Evolutionary conservation across 2,888 invertebrate genomes (phyloP).

Genomic region (Hemaris fuciformis): DNA sequence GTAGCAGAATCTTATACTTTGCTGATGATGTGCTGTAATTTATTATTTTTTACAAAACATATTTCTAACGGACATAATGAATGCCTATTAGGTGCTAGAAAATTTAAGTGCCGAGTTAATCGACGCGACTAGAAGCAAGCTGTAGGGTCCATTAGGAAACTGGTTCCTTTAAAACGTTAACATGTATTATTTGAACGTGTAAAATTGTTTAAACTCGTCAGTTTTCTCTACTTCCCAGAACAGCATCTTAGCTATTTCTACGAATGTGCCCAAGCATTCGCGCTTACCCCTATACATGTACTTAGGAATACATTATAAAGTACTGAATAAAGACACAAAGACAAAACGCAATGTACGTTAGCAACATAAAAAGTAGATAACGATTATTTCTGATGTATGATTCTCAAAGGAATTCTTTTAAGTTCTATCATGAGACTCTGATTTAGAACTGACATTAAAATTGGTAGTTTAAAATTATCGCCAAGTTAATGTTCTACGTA

Average conservation of each 20-base stretch:
- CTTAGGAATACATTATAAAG: background rate
- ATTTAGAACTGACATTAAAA: background rate
- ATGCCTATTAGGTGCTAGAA: background rate
- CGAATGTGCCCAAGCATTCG: background rate
- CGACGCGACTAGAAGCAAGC: background rate
- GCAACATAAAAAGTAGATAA: background rate
- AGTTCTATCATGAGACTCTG: background rate
- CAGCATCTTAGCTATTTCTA: slow-evolving; percentile 18
- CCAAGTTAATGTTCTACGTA: background rate
- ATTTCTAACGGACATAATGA: slow-evolving; percentile 1
- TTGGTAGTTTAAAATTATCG: background rate
- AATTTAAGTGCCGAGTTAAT: slow-evolving; percentile 11
- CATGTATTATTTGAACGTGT: slow-evolving; percentile 29
- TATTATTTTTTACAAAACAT: background rate
- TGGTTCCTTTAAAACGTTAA: slow-evolving; percentile 18
- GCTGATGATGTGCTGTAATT: background rate
- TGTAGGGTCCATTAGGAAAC: slow-evolving; percentile 16
- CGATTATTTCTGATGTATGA: background rate
- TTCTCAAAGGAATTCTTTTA: background rate
- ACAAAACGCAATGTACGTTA: background rate
- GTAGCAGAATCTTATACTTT: background rate
- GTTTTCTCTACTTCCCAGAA: slow-evolving; percentile 35
- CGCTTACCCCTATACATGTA: background rate
- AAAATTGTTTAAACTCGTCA: slow-evolving; percentile 34
- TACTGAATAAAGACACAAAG: background rate